Conservation (phyloP, 35 echinoderm and acorn worm species). For the Heliocidaris tuberculata region DNA sequence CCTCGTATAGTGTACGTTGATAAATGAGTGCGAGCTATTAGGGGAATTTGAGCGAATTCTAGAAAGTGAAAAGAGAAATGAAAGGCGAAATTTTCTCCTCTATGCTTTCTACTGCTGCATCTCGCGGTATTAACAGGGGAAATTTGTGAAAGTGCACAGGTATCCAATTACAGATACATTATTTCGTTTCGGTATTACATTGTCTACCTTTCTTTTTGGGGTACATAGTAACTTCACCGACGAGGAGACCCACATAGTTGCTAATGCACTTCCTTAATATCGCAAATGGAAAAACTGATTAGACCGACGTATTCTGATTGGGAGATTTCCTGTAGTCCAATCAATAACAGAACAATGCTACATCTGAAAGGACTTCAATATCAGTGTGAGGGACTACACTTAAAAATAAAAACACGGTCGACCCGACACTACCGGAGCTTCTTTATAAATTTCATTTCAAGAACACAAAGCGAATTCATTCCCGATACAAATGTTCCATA, state of each 20-base stretch:
- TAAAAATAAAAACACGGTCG: background rate
- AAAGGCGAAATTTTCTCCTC: background rate
- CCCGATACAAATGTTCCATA: background rate
- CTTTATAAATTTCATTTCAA: background rate
- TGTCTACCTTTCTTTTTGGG: background rate
- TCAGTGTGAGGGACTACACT: background rate
- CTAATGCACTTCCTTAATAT: constrained; percentile 41
- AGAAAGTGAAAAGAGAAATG: background rate
- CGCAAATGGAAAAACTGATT: constrained; percentile 38
- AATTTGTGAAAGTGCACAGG: constrained; percentile 43
- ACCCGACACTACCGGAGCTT: background rate
- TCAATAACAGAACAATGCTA: background rate
- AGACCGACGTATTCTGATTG: background rate
- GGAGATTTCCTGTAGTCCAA: background rate
- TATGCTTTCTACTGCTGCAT: background rate
- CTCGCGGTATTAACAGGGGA: constrained; percentile 30
- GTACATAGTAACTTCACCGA: constrained; percentile 6
- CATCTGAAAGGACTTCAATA: constrained; percentile 3
- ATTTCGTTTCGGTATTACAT: constrained; percentile 16
- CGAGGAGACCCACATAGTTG: background rate
- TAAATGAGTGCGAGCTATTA: constrained; percentile 40
- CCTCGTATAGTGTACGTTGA: constrained; percentile 26
- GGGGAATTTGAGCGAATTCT: background rate
- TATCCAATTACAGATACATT: constrained; percentile 44
- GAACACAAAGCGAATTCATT: background rate